Percentiles rank a stretch among this genome's conserved stretches.
Evolutionary conservation across 2,113 vertebrate species (phyloP).

Genomic region (Strigops habroptila): DNA sequence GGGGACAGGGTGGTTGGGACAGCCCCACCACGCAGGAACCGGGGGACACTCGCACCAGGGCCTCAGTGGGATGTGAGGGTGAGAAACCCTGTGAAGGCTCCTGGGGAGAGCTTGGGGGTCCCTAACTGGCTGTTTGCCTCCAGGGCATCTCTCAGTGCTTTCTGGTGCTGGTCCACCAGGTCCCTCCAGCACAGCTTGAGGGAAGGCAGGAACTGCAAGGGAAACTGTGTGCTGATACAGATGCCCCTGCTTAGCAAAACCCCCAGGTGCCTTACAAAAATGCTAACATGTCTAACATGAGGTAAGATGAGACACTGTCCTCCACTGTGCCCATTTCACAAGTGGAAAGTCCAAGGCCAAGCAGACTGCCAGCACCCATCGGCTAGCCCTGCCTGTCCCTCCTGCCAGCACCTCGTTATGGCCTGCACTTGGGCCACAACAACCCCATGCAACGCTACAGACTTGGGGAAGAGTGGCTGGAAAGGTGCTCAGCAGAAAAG

Average conservation of each 20-base stretch:
- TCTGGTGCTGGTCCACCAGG: conserved; percentile 71
- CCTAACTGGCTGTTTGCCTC: conserved; percentile 81
- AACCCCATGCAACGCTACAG: too few species aligned
- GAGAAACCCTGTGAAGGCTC: fast-evolving
- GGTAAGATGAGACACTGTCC: background rate
- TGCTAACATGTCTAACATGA: too few species aligned
- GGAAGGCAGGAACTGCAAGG: background rate
- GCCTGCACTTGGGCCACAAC: too few species aligned
- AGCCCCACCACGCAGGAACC: fast-evolving
- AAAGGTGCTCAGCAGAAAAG: too few species aligned
- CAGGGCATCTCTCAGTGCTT: conserved; percentile 69
- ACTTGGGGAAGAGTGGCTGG: too few species aligned
- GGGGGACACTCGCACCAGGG: too few species aligned
- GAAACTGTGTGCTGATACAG: too few species aligned
- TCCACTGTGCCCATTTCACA: background rate
- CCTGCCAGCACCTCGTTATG: too few species aligned
- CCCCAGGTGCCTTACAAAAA: too few species aligned
- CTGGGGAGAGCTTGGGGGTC: fast-evolving
- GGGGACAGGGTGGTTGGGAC: background rate
- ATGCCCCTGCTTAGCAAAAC: too few species aligned
- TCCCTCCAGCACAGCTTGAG: conserved; percentile 72
- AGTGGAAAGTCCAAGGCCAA: background rate
- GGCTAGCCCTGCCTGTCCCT: too few species aligned
- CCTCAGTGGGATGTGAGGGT: fast-evolving
- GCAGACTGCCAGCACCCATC: background rate